A percentile compares a stretch with the other conserved stretches of the same genome.
phyloP scores from a whole-genome alignment of 2,888 invertebrate species.

The Oscheius sp. region DNA sequence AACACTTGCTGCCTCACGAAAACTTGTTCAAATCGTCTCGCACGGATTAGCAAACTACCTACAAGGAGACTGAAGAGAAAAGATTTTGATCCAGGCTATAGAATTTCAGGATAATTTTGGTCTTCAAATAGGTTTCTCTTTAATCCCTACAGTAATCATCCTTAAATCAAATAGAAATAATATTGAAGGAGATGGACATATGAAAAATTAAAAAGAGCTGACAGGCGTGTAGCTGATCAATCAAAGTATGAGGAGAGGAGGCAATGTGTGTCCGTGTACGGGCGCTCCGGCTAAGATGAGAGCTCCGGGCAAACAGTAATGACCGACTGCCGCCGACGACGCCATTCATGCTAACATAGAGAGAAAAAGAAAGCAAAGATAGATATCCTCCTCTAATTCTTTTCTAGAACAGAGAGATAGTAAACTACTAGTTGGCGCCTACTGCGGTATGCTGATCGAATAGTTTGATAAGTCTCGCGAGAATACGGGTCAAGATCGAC shows the following conservation, averaged over 20 bases:
- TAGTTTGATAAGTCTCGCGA: slow-evolving; percentile 1
- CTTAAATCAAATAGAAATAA: neutral
- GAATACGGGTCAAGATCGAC: slow-evolving; percentile 25
- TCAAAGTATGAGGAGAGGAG: too few species aligned
- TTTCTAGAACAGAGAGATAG: neutral
- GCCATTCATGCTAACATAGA: slow-evolving; percentile 17
- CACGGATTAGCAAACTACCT: slow-evolving; percentile 8
- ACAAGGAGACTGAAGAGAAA: neutral
- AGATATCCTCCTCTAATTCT: neutral
- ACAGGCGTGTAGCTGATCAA: slow-evolving; percentile 10
- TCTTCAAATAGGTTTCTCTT: too few species aligned
- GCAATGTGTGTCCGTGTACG: slow-evolving; percentile 28
- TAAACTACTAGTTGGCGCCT: slow-evolving; percentile 24
- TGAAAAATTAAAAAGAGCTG: neutral
- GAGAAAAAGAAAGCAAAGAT: neutral
- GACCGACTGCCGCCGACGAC: slow-evolving; percentile 12
- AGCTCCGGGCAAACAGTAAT: slow-evolving; percentile 27
- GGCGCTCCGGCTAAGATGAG: slow-evolving; percentile 16
- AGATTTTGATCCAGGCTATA: too few species aligned
- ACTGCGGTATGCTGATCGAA: slow-evolving; percentile 26
- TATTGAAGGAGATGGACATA: neutral
- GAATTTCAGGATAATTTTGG: too few species aligned
- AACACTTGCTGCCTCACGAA: slow-evolving; percentile 26
- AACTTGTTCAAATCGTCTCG: slow-evolving; percentile 25
- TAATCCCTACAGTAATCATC: too few species aligned